A percentile compares a stretch with the other conserved stretches of the same genome.
These are phyloP conservation scores for Aradophagus sp. DNA, from an alignment of 1,140 invertebrate species.

Conservation along the genomic window DNA sequence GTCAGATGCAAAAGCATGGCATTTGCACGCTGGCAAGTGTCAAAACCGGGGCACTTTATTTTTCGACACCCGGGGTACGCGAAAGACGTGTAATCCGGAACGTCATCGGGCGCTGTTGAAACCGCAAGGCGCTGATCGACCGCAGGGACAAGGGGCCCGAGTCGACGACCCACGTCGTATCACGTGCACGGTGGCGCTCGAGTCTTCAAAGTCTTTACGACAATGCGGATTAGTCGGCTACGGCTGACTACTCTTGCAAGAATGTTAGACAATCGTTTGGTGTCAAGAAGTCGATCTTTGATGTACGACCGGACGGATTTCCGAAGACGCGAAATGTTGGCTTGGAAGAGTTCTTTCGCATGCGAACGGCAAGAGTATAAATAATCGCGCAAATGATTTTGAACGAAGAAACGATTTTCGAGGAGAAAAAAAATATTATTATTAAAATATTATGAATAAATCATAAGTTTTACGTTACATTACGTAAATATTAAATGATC, in stretches of 20 bases:
- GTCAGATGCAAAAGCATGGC: conserved; percentile 9
- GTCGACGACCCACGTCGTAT: conserved; percentile 59
- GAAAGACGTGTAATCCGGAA: conserved; percentile 29
- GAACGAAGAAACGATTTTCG: too few relatives aligned
- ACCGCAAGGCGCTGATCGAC: conserved; percentile 39
- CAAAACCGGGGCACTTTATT: conserved; percentile 32
- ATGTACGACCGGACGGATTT: conserved; percentile 36
- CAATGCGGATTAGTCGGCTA: conserved; percentile 40
- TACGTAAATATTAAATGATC: too few relatives aligned
- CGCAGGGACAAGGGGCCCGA: conserved; percentile 48
- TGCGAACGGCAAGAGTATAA: too few relatives aligned
- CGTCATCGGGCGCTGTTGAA: conserved; percentile 32
- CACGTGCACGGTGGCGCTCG: conserved; percentile 53
- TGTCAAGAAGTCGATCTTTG: conserved; percentile 32
- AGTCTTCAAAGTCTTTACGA: conserved; percentile 46
- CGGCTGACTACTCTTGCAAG: conserved; percentile 38
- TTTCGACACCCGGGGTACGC: conserved; percentile 23
- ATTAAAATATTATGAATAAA: too few relatives aligned
- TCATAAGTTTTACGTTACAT: too few relatives aligned
- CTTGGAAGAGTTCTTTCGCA: too few relatives aligned
- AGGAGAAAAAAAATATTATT: too few relatives aligned
- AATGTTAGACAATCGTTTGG: conserved; percentile 27
- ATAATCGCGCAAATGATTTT: too few relatives aligned
- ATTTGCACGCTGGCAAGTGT: conserved; percentile 14
- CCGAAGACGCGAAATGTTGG: conserved; percentile 1